phyloP scores from a whole-genome alignment of 2,888 invertebrate species.

The Mactromeris polynyma region DNA sequence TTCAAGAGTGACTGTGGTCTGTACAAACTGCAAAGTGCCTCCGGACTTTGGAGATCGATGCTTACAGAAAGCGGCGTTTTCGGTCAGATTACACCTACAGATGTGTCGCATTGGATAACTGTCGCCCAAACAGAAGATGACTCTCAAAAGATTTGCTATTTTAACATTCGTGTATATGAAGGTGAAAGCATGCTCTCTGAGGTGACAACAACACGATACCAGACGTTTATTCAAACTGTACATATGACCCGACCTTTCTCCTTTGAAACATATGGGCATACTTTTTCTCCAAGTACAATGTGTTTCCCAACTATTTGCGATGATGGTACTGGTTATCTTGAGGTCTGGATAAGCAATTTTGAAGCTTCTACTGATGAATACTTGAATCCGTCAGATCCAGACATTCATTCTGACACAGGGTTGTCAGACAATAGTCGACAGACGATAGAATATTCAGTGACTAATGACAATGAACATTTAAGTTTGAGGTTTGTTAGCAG shows the following conservation, averaged over 20 bases:
- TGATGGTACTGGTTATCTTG: neutral
- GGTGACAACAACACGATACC: neutral
- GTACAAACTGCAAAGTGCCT: neutral
- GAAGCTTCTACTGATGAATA: neutral
- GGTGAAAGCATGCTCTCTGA: neutral
- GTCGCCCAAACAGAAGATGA: neutral
- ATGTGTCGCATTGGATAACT: neutral
- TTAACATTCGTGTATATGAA: neutral
- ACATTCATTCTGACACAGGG: neutral
- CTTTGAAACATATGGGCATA: neutral
- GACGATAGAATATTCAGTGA: neutral
- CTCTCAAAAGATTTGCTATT: neutral
- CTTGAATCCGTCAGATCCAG: neutral
- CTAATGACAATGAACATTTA: neutral
- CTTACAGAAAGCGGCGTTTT: no score
- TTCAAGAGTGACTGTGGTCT: neutral
- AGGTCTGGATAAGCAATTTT: constrained; percentile 3
- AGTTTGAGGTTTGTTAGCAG: neutral
- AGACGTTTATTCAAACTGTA: neutral
- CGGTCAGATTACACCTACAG: neutral
- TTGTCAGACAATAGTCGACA: neutral
- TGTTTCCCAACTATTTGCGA: neutral
- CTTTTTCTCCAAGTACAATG: neutral
- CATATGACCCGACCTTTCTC: neutral
- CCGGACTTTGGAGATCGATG: neutral